Evolutionary conservation across 2,888 invertebrate genomes (phyloP).

Genomic region (Caenorhabditis japonica): DNA sequence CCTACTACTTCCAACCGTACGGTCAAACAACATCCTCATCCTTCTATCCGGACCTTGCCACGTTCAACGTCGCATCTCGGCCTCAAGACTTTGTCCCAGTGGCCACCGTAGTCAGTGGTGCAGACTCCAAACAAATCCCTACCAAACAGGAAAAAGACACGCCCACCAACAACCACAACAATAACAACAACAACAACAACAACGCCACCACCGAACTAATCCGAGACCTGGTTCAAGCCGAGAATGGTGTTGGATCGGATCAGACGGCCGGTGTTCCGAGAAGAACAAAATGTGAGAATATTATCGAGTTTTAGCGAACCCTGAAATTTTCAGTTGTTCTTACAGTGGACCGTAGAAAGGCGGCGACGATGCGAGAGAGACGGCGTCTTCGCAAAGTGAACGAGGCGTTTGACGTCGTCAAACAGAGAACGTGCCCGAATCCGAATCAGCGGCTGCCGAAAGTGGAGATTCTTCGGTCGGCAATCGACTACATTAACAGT

Average conservation of each 20-base stretch:
- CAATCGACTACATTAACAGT: constrained; percentile 94
- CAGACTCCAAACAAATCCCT: constrained; percentile 13
- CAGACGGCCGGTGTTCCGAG: constrained; percentile 35
- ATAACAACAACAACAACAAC: constrained; percentile 3
- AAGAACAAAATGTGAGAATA: constrained; percentile 56
- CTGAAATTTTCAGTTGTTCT: constrained; percentile 41
- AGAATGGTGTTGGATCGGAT: not conserved
- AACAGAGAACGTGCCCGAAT: constrained; percentile 91
- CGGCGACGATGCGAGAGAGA: constrained; percentile 94
- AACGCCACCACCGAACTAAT: too few species aligned
- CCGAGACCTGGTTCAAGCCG: not conserved
- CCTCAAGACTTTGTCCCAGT: constrained; percentile 31
- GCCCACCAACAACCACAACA: not conserved
- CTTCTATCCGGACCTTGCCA: constrained; percentile 39
- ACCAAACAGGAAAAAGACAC: constrained; percentile 34
- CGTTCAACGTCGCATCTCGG: constrained; percentile 19
- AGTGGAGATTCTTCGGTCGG: constrained; percentile 95
- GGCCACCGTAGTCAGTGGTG: constrained; percentile 9
- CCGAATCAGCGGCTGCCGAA: constrained; percentile 96
- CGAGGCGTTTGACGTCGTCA: constrained; percentile 95
- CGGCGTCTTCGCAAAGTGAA: constrained; percentile 94
- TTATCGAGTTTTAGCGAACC: not conserved
- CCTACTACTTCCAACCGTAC: constrained; percentile 48
- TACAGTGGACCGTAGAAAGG: constrained; percentile 94
- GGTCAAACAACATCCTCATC: constrained; percentile 15